Evolutionary conservation across 2,888 invertebrate species (phyloP).

Genomic region (Hetaerina titia): DNA sequence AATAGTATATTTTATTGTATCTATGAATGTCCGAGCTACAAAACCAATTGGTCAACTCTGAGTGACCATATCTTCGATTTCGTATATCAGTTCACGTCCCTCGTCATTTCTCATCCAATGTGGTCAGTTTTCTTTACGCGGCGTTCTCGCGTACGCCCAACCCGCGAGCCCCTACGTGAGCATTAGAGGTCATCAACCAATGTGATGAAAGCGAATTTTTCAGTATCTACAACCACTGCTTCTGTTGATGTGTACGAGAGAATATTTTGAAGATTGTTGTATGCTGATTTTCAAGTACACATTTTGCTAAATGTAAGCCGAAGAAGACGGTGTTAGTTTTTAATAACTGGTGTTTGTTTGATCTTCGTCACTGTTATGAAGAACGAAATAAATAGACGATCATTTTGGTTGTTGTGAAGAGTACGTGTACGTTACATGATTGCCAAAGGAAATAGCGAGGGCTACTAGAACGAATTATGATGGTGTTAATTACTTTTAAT

Average conservation of each 20-base stretch:
- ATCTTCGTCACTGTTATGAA: not conserved
- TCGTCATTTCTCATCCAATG: too few relatives aligned
- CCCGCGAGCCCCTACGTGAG: constrained; percentile 51
- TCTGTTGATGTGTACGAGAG: constrained; percentile 22
- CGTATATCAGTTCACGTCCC: too few relatives aligned
- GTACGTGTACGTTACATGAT: constrained; percentile 5
- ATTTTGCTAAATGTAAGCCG: too few relatives aligned
- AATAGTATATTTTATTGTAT: too few relatives aligned
- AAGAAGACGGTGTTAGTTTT: not conserved
- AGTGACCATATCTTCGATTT: too few relatives aligned
- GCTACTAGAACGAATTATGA: too few relatives aligned
- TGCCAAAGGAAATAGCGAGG: too few relatives aligned
- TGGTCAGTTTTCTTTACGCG: too few relatives aligned
- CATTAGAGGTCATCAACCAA: constrained; percentile 30
- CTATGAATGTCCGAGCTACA: too few relatives aligned
- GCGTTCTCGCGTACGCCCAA: not conserved
- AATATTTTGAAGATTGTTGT: not conserved
- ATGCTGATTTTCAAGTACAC: not conserved
- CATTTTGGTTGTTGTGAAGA: not conserved
- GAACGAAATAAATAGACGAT: not conserved
- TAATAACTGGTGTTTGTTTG: not conserved
- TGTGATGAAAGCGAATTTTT: constrained; percentile 23
- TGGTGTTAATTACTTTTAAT: too few relatives aligned
- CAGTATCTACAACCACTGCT: not conserved
- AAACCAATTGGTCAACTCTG: too few relatives aligned